phyloP scores from a whole-genome alignment of 2,888 invertebrate species.

The Lepidocyrtinus sp. region DNA sequence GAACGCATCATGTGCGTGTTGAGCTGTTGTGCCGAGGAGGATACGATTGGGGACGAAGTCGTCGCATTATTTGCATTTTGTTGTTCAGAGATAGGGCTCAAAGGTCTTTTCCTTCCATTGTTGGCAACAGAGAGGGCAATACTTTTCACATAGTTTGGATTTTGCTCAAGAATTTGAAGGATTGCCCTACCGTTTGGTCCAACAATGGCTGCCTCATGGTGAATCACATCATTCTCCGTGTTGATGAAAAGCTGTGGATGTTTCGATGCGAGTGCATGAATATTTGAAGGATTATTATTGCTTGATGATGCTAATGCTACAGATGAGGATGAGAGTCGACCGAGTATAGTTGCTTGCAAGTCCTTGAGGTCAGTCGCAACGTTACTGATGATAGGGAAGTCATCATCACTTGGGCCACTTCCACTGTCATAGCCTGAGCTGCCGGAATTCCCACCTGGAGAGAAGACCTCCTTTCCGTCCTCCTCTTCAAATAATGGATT shows the following conservation, averaged over 20 bases:
- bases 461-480: slow-evolving; percentile 53
- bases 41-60: neutral
- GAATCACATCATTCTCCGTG: slow-evolving; percentile 65
- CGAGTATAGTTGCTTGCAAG: slow-evolving; percentile 36
- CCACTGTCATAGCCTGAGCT: slow-evolving; percentile 69
- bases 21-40: slow-evolving; percentile 14
- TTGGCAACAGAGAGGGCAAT: slow-evolving; percentile 64
- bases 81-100: slow-evolving; percentile 65
- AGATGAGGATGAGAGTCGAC: slow-evolving; percentile 30
- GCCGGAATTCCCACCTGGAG: slow-evolving; percentile 66
- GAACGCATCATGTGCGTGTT: slow-evolving; percentile 6
- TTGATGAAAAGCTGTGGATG: slow-evolving; percentile 64
- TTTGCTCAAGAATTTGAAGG: slow-evolving; percentile 68
- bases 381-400: slow-evolving; percentile 34
- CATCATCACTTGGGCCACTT: slow-evolving; percentile 67
- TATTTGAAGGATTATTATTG: neutral
- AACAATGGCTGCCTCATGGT: slow-evolving; percentile 66
- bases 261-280: slow-evolving; percentile 2
- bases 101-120: slow-evolving; percentile 58
- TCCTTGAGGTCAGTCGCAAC: slow-evolving; percentile 1
- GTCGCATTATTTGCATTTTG: slow-evolving; percentile 4
- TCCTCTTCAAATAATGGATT: slow-evolving; percentile 69
- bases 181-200: slow-evolving; percentile 65
- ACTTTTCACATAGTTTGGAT: slow-evolving; percentile 67
- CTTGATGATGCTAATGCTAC: neutral